Conservation (phyloP, 2,888 invertebrate species). For the Dryobotodes eremita region DNA sequence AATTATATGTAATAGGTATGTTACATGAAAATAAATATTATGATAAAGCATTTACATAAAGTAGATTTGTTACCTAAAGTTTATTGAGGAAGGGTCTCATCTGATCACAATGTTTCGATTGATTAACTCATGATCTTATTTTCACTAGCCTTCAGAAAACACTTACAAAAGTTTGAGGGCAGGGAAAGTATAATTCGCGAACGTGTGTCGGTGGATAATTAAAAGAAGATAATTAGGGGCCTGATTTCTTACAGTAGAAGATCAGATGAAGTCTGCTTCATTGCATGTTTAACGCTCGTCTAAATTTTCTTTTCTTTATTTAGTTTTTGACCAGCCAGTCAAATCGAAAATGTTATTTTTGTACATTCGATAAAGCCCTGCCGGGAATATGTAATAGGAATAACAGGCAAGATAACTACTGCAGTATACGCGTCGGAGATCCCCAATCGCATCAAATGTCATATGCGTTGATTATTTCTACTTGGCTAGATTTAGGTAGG, state of each 20-base stretch:
- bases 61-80: background rate
- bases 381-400: background rate
- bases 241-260: background rate
- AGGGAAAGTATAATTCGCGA: background rate
- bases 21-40: background rate
- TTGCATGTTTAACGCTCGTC: background rate
- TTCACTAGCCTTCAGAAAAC: background rate
- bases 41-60: background rate
- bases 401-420: background rate
- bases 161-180: background rate
- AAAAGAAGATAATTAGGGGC: background rate
- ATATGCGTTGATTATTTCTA: background rate
- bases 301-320: background rate
- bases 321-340: background rate
- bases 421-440: too few relatives aligned
- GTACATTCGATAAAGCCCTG: background rate
- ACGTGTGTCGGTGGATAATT: background rate
- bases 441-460: too few relatives aligned
- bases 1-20: conserved; percentile 12
- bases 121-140: background rate
- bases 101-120: background rate
- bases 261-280: background rate
- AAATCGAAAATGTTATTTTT: background rate
- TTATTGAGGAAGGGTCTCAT: background rate
- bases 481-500: background rate